Conservation (phyloP, 2,797 vertebrate genomes). For the Lepus townsendii region DNA sequence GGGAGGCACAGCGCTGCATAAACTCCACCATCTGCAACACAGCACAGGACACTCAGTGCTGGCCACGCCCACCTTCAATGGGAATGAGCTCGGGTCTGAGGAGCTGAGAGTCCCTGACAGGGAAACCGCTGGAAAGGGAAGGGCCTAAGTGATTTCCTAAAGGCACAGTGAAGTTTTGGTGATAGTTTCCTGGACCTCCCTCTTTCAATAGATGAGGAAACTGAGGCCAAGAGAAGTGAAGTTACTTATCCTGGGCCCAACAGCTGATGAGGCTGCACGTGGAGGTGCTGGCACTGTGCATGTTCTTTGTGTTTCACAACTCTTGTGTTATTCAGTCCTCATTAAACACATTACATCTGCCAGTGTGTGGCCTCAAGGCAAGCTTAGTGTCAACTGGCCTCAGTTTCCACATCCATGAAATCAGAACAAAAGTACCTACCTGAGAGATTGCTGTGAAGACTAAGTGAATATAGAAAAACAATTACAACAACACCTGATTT, state of each 20-base stretch:
- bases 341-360: background rate
- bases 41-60: background rate
- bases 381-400: background rate
- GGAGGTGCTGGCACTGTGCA: background rate
- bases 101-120: background rate
- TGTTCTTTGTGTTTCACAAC: background rate
- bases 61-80: background rate
- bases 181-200: background rate
- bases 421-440: background rate
- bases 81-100: background rate
- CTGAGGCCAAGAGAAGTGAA: background rate
- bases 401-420: background rate
- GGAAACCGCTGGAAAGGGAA: conserved; percentile 8
- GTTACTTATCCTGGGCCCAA: background rate
- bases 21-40: conserved; percentile 91
- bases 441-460: background rate
- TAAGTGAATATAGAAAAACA: background rate
- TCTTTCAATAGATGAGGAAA: conserved; percentile 16
- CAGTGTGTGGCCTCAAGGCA: background rate
- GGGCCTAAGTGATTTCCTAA: background rate
- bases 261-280: background rate
- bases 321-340: conserved; percentile 1
- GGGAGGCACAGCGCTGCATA: conserved; percentile 89
- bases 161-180: background rate
- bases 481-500: background rate